A percentile compares a stretch with the other conserved stretches of the same genome.
Conservation (phyloP, 2,113 vertebrate genomes). For the Salminus brasiliensis region DNA sequence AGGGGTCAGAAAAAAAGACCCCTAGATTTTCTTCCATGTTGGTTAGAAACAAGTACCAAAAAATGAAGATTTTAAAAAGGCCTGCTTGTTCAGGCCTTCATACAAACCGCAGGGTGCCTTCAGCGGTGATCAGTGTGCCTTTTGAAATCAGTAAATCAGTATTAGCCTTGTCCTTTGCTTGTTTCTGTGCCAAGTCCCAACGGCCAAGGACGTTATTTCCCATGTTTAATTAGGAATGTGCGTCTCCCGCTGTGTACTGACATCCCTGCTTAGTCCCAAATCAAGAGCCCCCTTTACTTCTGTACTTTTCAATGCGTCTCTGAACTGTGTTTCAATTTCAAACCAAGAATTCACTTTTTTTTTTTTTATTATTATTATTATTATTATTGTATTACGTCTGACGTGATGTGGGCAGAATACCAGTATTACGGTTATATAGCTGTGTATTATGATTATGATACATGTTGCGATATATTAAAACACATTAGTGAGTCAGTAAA, state of each 20-base stretch:
- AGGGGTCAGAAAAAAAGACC: too few species aligned
- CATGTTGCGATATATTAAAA: too few species aligned
- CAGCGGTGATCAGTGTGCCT: conserved; percentile 6
- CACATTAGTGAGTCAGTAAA: too few species aligned
- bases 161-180: neutral
- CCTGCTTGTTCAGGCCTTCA: neutral
- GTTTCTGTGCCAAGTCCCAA: neutral
- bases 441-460: too few species aligned
- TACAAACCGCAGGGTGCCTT: neutral
- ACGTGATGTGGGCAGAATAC: too few species aligned
- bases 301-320: neutral
- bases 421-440: too few species aligned
- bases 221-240: neutral
- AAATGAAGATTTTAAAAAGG: neutral
- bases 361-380: too few species aligned
- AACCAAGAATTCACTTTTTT: too few species aligned
- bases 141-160: neutral
- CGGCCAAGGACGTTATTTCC: neutral
- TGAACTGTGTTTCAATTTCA: too few species aligned
- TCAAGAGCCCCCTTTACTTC: neutral
- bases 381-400: too few species aligned
- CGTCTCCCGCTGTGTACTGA: neutral
- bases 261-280: neutral
- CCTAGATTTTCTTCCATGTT: too few species aligned
- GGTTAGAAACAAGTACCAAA: neutral